Evolutionary conservation across 2,113 vertebrate species (phyloP).

Genomic region (Microcebus griseorufus): DNA sequence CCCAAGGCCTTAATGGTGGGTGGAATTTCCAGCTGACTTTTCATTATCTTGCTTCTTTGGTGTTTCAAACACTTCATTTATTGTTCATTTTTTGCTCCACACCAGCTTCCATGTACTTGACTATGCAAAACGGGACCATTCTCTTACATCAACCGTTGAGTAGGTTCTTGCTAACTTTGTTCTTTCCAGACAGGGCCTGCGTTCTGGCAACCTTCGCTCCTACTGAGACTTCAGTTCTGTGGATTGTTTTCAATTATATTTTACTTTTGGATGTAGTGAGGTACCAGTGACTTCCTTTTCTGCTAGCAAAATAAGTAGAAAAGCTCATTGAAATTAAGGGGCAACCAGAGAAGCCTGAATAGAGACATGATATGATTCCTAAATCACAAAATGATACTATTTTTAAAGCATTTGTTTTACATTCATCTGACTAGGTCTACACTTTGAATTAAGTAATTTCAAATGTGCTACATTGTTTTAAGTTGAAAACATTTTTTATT

Average conservation of each 20-base stretch:
- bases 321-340: background rate
- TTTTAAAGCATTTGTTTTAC: slow-evolving; percentile 26
- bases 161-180: background rate
- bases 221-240: background rate
- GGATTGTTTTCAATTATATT: background rate
- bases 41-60: background rate
- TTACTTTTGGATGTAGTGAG: background rate
- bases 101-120: background rate
- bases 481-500: background rate
- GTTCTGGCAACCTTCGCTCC: background rate
- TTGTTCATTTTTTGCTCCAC: background rate
- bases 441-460: background rate
- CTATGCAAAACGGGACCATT: background rate
- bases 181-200: background rate
- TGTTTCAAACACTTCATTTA: background rate
- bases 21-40: background rate
- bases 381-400: background rate
- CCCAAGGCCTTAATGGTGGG: background rate
- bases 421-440: background rate
- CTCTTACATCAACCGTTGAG: background rate
- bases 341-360: background rate
- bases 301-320: background rate
- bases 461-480: background rate
- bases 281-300: background rate
- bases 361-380: background rate